Conservation (phyloP, 2,888 invertebrate genomes). For the Poecilus cupreus region DNA sequence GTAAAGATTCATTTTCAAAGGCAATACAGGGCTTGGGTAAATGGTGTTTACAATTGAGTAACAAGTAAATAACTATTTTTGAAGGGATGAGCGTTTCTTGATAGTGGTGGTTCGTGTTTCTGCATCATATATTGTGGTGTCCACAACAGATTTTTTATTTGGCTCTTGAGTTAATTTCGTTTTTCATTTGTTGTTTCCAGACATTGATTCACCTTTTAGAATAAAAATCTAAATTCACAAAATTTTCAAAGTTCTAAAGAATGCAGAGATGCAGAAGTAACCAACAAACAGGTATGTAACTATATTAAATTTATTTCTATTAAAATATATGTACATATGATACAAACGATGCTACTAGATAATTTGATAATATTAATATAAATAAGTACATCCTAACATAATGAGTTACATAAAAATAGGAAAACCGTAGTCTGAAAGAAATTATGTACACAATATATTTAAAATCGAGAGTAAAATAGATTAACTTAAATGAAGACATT, state of each 20-base stretch:
- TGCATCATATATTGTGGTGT: too few species aligned
- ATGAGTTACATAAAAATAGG: constrained; percentile 28
- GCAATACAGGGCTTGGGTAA: too few species aligned
- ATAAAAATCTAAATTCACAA: too few species aligned
- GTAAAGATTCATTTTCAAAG: too few species aligned
- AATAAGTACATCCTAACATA: constrained; percentile 24
- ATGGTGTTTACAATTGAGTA: too few species aligned
- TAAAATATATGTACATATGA: constrained; percentile 26
- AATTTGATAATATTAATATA: constrained; percentile 15
- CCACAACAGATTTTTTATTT: too few species aligned
- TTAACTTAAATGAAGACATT: constrained; percentile 22
- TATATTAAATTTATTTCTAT: not conserved
- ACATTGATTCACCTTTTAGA: too few species aligned
- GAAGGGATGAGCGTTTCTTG: too few species aligned
- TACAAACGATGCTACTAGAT: not conserved
- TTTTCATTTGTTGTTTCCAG: too few species aligned
- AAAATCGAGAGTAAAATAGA: not conserved
- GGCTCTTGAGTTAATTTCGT: too few species aligned
- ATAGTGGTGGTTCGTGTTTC: too few species aligned
- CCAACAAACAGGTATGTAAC: not conserved
- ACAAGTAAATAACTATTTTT: too few species aligned
- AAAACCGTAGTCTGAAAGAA: constrained; percentile 23
- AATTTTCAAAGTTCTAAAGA: not conserved
- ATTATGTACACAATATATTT: constrained; percentile 4
- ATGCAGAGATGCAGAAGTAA: not conserved